Base-by-base conservation (phyloP, 2,113 vertebrate species). In the Cynopterus brachyotis region DNA sequence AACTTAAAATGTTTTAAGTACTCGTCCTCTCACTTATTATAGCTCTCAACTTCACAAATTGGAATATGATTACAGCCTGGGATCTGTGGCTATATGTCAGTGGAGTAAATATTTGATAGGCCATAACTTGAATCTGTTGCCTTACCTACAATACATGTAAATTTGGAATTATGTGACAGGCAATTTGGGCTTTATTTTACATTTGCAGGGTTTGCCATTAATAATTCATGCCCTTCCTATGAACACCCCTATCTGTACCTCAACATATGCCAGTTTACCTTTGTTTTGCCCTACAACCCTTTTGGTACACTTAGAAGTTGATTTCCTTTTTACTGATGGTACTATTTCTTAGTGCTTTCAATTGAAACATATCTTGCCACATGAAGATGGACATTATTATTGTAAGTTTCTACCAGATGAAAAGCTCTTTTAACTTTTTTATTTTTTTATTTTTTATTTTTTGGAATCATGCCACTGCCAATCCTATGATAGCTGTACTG, bases 81-180 rank as follows among this genome's bases (percentile, higher is more conserved):
- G 26, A 66, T 91, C 20, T 57, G 26, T 81, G 45, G 57, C 66
- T 86, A 5, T 87, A 47, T 59, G 67, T 35, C 60, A 45, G 30
- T 98, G 98, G 98, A 98, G 98, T 99, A 98, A 99, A 99, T 99
- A 98, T 99, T 99, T 98, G 98, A 99, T 98, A 98, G 98, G 98
- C 98, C 98, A 98, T 98, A 98, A 98, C 98, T 99, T 47, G 98
- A 99, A 97, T 98, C 94, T 92, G 98, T 99, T 99, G 98, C 99
- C 99, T 99, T 99, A 99, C 98, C 98, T 99, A 99, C 98, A 98
- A 97, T 98, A 98, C 98, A 76, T 98, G 98, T 98, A 99, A 89
- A 98, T 98, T 98, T 99, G 97, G 96, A 97, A 96, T 97, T 97
- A 96, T 72, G 96, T 98, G 98, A 50, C 85, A 96, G 96, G 97